Conservation (phyloP, 1,140 invertebrate species). For the Thaumetopoea pityocampa region DNA sequence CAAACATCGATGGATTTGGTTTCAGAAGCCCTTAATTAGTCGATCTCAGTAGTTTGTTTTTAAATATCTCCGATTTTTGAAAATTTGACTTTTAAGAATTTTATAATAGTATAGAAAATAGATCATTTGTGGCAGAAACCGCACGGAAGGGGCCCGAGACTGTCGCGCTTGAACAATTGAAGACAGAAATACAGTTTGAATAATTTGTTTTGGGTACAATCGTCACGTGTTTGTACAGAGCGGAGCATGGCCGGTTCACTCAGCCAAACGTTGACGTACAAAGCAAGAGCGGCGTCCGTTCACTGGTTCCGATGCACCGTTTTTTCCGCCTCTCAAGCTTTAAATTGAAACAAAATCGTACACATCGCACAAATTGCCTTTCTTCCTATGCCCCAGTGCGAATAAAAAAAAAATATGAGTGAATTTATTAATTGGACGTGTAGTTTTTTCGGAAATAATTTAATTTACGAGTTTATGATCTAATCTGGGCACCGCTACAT, state of each 20-base stretch:
- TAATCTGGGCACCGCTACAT: no score
- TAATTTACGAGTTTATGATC: no score
- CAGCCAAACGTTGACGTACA: slow-evolving; percentile 47
- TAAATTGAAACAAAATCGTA: slow-evolving; percentile 58
- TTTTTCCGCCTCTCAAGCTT: slow-evolving; percentile 54
- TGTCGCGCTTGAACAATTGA: slow-evolving; percentile 6
- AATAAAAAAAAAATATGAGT: not conserved
- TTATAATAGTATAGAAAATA: not conserved
- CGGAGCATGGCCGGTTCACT: slow-evolving; percentile 35
- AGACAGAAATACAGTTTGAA: slow-evolving; percentile 15
- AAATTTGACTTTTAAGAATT: no score
- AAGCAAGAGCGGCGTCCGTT: slow-evolving; percentile 50
- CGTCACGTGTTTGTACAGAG: slow-evolving; percentile 19
- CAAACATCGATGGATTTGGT: no score
- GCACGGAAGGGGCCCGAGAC: slow-evolving; percentile 1
- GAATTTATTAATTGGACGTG: no score
- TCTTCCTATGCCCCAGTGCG: slow-evolving; percentile 7
- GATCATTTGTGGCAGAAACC: no score
- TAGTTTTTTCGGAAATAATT: no score
- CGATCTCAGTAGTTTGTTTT: no score
- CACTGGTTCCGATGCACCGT: slow-evolving; percentile 41
- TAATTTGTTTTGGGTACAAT: slow-evolving; percentile 20
- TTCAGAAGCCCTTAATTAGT: no score
- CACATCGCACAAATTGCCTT: slow-evolving; percentile 27
- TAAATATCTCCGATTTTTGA: no score